Evolutionary conservation across 2,113 vertebrate species (phyloP).

Genomic region (Tylochromis polylepis): DNA sequence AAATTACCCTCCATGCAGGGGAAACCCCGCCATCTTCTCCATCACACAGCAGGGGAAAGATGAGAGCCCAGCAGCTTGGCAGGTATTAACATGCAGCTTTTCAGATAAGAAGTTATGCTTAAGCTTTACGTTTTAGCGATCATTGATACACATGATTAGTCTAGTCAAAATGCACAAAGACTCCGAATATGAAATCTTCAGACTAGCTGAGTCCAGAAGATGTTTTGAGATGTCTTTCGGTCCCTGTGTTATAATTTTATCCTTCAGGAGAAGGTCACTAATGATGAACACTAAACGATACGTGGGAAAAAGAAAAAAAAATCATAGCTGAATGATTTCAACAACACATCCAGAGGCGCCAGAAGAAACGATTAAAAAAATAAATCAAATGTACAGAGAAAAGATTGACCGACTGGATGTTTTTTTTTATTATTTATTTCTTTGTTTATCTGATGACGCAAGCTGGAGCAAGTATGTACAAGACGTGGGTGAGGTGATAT

Average conservation of each 20-base stretch:
- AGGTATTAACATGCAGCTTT: not conserved
- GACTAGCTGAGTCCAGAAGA: not conserved
- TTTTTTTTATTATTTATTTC: not conserved
- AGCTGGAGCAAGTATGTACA: constrained; percentile 1
- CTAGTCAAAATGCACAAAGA: not conserved
- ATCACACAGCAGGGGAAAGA: not conserved
- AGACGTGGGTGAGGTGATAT: constrained; percentile 52
- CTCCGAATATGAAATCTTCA: not conserved
- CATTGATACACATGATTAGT: not conserved
- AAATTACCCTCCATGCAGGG: not conserved
- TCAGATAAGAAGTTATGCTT: not conserved
- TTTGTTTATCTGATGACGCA: constrained; percentile 31
- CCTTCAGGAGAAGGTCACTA: not conserved
- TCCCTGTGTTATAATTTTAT: not conserved
- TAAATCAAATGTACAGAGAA: not conserved
- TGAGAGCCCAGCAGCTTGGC: not conserved
- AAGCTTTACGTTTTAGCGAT: not conserved
- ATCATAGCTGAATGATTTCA: not conserved
- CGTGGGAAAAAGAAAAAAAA: not conserved
- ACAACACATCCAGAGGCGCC: not conserved
- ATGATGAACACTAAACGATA: not conserved
- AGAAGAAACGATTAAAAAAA: not conserved
- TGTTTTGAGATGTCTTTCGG: not conserved
- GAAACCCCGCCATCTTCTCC: not conserved
- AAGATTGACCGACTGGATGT: constrained; percentile 15